Conservation (phyloP, 2,113 vertebrate genomes). For the Mormyrus iriodes region DNA sequence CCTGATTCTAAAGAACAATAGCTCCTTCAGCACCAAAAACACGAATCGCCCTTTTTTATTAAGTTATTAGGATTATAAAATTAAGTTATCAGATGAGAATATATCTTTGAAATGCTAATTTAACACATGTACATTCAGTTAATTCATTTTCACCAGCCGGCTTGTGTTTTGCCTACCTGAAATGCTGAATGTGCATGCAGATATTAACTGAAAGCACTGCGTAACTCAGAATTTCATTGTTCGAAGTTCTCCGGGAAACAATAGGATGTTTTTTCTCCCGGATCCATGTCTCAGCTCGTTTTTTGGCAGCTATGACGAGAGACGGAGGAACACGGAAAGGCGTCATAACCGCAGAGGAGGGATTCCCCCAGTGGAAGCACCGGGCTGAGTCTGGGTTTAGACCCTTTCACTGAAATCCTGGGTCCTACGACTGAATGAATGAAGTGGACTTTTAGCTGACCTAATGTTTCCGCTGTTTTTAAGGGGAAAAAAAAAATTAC, state of each 20-base stretch:
- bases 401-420: background rate
- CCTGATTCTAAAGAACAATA: background rate
- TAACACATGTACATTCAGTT: background rate
- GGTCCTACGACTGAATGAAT: background rate
- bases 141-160: background rate
- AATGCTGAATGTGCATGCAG: background rate
- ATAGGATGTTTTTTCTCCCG: slow-evolving; percentile 61
- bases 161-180: slow-evolving; percentile 32
- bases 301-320: slow-evolving; percentile 45
- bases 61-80: background rate
- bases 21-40: background rate
- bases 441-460: background rate
- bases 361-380: slow-evolving; percentile 42
- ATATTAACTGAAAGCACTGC: background rate
- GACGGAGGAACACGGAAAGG: slow-evolving; percentile 58
- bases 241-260: slow-evolving; percentile 39
- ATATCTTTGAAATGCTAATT: background rate
- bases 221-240: slow-evolving; percentile 25
- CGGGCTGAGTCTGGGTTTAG: background rate
- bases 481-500: background rate
- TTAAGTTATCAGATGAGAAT: background rate
- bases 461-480: background rate
- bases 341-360: slow-evolving; percentile 48
- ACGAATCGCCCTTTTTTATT: background rate
- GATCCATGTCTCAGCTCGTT: slow-evolving; percentile 46